Evolutionary conservation across 2,113 vertebrate species (phyloP).

Genomic region (Chlorodrepanis virens): DNA sequence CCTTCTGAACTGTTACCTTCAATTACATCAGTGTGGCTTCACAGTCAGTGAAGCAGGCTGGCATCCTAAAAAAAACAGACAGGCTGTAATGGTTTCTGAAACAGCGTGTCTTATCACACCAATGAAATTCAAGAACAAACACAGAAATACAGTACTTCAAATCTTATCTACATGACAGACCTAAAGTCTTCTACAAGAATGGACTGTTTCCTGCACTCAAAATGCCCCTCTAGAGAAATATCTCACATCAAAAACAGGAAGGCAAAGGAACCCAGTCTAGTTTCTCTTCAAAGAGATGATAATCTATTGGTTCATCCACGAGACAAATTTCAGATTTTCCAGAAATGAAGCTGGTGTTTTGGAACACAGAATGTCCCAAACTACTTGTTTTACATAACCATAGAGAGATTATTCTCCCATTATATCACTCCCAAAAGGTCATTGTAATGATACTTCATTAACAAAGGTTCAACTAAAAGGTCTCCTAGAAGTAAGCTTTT

Average conservation of each 20-base stretch:
- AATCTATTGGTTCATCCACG: neutral
- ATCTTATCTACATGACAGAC: neutral
- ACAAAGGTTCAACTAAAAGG: neutral
- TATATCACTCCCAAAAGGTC: neutral
- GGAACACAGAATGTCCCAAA: neutral
- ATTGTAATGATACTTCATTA: neutral
- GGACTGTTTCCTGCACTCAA: neutral
- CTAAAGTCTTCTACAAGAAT: neutral
- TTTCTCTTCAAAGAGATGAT: neutral
- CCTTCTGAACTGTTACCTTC: neutral
- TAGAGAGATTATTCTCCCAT: neutral
- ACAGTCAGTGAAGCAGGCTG: neutral
- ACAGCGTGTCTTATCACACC: neutral
- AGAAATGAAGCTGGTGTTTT: neutral
- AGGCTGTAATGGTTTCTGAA: neutral
- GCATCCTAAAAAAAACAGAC: neutral
- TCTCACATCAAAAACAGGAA: neutral
- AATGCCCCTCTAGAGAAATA: neutral
- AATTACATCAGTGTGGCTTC: neutral
- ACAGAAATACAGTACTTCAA: neutral
- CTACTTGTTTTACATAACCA: neutral
- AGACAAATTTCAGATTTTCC: neutral
- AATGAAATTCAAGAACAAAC: neutral
- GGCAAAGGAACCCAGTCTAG: neutral
- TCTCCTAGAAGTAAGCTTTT: neutral